A percentile compares a stretch with the other conserved stretches of the same genome.
These are phyloP conservation scores for Bombylius major DNA, from an alignment of 2,888 invertebrate genomes.

Conservation along the genomic window DNA sequence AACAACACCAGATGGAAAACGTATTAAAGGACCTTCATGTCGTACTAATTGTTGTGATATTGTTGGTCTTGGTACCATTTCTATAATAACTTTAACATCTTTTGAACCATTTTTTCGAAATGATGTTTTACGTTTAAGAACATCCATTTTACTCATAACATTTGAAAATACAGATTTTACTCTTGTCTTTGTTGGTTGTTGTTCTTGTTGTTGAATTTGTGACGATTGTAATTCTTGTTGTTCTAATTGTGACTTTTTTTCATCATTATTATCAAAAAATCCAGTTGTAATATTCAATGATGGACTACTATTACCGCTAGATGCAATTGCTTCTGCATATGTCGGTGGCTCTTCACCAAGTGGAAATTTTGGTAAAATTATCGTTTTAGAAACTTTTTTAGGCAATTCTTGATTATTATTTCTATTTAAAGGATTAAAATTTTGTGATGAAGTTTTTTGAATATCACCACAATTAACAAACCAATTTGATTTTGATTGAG, in stretches of 20 bases:
- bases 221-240: background rate
- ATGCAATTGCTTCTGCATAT: conserved; percentile 31
- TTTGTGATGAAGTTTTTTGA: background rate
- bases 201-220: conserved; percentile 5
- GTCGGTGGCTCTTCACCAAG: conserved; percentile 30
- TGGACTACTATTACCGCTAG: background rate
- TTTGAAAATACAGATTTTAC: conserved; percentile 25
- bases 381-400: conserved; percentile 10
- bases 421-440: conserved; percentile 8
- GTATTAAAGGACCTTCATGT: conserved; percentile 33
- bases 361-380: conserved; percentile 20
- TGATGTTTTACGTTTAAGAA: conserved; percentile 30
- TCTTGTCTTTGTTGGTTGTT: conserved; percentile 12
- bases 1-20: conserved; percentile 43
- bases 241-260: background rate
- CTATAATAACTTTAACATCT: conserved; percentile 28
- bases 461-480: conserved; percentile 20
- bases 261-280: background rate
- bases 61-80: conserved; percentile 34
- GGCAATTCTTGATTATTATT: conserved; percentile 11
- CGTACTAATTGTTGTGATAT: conserved; percentile 31
- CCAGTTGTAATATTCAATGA: background rate
- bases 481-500: conserved; percentile 31
- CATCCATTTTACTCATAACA: conserved; percentile 31
- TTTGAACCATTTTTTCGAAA: conserved; percentile 21